These are phyloP conservation scores for Nyleta sp. DNA, from an alignment of 2,888 invertebrate genomes.

Conservation along the genomic window DNA sequence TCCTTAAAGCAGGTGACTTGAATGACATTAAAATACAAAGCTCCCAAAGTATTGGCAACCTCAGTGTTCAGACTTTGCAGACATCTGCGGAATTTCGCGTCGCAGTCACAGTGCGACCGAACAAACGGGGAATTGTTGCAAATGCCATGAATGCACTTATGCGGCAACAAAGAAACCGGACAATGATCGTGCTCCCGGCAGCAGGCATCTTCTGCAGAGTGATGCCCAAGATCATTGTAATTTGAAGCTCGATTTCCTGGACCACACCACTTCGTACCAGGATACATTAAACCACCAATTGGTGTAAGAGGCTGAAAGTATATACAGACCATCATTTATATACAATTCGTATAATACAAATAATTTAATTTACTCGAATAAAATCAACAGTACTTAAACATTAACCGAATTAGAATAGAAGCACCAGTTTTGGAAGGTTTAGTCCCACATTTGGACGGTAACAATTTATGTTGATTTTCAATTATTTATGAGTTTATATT, in stretches of 20 bases:
- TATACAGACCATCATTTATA: too few relatives aligned
- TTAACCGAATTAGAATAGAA: too few relatives aligned
- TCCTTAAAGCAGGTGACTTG: constrained; percentile 89
- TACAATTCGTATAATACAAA: too few relatives aligned
- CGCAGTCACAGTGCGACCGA: constrained; percentile 90
- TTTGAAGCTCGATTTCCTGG: constrained; percentile 86
- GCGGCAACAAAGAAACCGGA: constrained; percentile 85
- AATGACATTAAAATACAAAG: constrained; percentile 89
- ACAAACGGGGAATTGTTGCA: constrained; percentile 88
- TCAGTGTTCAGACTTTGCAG: constrained; percentile 87
- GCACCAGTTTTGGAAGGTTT: too few relatives aligned
- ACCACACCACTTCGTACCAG: constrained; percentile 92
- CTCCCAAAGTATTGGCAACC: constrained; percentile 88
- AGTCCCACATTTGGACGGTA: too few relatives aligned
- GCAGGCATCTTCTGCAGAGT: constrained; percentile 87
- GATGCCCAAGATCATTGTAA: constrained; percentile 86
- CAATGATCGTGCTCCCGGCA: constrained; percentile 90
- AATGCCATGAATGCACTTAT: constrained; percentile 86
- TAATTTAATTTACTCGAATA: too few relatives aligned
- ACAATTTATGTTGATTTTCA: too few relatives aligned
- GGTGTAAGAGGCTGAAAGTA: constrained; percentile 39
- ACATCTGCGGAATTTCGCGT: constrained; percentile 88
- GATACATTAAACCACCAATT: constrained; percentile 80
- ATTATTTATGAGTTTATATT: too few relatives aligned
- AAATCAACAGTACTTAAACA: too few relatives aligned